Percentiles rank a stretch among this genome's conserved stretches.
Conservation (phyloP, 92 coral and sea anemone genomes). For the Palythoa heliodiscus region DNA sequence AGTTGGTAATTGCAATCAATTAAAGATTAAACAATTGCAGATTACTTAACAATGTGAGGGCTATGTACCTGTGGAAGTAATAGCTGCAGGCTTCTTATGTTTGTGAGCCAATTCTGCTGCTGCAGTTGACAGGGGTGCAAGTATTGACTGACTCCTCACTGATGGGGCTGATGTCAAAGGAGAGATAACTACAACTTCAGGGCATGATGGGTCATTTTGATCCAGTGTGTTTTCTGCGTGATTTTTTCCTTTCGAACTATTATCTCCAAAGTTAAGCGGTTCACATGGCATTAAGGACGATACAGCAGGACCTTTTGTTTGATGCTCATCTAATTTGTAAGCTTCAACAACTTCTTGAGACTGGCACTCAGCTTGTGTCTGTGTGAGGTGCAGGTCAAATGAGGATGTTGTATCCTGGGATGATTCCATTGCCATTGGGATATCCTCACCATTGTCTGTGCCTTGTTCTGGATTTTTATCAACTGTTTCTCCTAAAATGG, state of each 20-base stretch:
- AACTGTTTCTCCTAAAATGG: conserved; percentile 1
- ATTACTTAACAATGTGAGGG: neutral
- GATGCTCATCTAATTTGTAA: neutral
- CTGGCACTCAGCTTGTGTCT: conserved; percentile 64
- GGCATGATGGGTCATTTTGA: neutral
- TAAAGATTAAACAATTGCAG: no score
- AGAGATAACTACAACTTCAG: conserved; percentile 32
- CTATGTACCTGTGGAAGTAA: conserved; percentile 11
- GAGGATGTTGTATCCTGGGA: conserved; percentile 54
- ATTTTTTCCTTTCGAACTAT: neutral
- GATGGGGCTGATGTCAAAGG: conserved; percentile 27
- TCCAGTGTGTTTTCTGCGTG: neutral
- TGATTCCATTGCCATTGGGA: conserved; percentile 9
- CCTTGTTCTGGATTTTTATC: conserved; percentile 34
- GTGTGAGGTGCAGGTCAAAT: conserved; percentile 75
- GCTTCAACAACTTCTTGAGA: conserved; percentile 46
- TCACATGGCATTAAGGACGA: conserved; percentile 23
- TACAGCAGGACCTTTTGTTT: neutral
- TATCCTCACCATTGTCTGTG: conserved; percentile 29
- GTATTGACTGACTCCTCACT: conserved; percentile 49
- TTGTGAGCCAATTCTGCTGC: conserved; percentile 1
- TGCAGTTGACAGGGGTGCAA: conserved; percentile 33
- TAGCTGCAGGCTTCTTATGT: neutral
- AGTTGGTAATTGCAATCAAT: no score
- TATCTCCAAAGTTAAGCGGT: conserved; percentile 13